phyloP scores from a whole-genome alignment of 2,888 invertebrate species.

The Mystacides longicornis region DNA sequence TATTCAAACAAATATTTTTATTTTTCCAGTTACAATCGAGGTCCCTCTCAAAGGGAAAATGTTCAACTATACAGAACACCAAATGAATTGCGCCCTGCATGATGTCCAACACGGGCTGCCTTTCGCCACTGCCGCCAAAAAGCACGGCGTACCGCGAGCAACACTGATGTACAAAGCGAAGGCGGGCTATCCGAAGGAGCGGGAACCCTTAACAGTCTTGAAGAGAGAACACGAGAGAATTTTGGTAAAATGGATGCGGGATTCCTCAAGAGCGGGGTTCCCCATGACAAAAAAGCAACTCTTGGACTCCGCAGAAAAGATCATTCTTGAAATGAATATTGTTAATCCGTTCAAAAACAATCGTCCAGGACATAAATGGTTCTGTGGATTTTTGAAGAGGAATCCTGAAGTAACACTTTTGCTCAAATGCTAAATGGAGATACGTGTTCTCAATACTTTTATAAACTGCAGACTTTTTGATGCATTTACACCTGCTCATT shows the following conservation, averaged over 20 bases:
- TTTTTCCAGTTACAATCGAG: too few species aligned
- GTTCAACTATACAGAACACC: conserved; percentile 19
- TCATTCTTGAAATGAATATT: conserved; percentile 21
- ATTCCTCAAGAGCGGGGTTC: conserved; percentile 21
- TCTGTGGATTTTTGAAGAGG: conserved; percentile 19
- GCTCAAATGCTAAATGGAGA: too few species aligned
- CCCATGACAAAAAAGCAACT: conserved; percentile 25
- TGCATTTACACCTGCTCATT: too few species aligned
- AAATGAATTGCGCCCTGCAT: conserved; percentile 20
- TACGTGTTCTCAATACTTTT: too few species aligned
- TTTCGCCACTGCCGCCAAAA: conserved; percentile 17
- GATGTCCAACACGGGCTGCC: conserved; percentile 13
- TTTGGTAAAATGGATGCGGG: conserved; percentile 25
- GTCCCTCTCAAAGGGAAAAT: conserved; percentile 12
- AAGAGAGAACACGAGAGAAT: conserved; percentile 23
- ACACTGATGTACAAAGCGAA: conserved; percentile 16
- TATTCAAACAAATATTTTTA: too few species aligned
- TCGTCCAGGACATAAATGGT: conserved; percentile 24
- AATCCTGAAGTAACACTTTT: too few species aligned
- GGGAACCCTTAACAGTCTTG: conserved; percentile 25
- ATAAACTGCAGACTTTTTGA: too few species aligned
- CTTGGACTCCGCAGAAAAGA: conserved; percentile 23
- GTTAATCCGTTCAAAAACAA: conserved; percentile 20
- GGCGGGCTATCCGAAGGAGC: conserved; percentile 9
- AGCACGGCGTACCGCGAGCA: conserved; percentile 25